A percentile compares a stretch with the other conserved stretches of the same genome.
Evolutionary conservation across 2,888 invertebrate species (phyloP).

Genomic region (Acholoe squamosa): DNA sequence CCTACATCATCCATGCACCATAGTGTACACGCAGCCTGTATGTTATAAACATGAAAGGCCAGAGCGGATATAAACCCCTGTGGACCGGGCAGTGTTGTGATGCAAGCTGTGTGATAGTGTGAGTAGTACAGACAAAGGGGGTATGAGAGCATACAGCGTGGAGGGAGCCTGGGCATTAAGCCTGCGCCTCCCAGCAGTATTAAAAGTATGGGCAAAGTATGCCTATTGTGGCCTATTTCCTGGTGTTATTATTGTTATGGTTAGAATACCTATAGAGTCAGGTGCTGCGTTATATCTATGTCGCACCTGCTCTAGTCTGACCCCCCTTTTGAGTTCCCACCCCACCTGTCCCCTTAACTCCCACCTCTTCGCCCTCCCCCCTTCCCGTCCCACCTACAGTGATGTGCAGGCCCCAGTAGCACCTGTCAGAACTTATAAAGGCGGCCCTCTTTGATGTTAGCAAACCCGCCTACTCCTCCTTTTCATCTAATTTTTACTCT

Average conservation of each 20-base stretch:
- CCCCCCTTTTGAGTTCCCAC: neutral
- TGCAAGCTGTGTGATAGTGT: neutral
- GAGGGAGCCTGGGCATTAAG: too few relatives aligned
- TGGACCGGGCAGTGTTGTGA: neutral
- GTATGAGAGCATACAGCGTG: neutral
- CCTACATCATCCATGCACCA: neutral
- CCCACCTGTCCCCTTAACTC: constrained; percentile 26
- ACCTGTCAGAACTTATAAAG: constrained; percentile 6
- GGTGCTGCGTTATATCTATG: neutral
- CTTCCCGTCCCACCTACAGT: neutral
- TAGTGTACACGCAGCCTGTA: neutral
- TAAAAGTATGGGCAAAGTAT: neutral
- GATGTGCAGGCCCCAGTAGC: neutral
- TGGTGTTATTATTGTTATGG: constrained; percentile 52
- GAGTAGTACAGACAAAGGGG: constrained; percentile 51
- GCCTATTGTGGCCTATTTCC: constrained; percentile 8
- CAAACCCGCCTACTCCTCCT: neutral
- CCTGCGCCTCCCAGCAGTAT: too few relatives aligned
- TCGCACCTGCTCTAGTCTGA: constrained; percentile 12
- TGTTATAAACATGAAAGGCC: constrained; percentile 18
- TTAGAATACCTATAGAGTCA: constrained; percentile 40
- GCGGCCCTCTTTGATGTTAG: constrained; percentile 19
- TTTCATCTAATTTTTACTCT: neutral
- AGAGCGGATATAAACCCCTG: neutral
- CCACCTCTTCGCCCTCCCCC: neutral